Conservation (phyloP, 2,113 vertebrate genomes). For the Athene cunicularia region DNA sequence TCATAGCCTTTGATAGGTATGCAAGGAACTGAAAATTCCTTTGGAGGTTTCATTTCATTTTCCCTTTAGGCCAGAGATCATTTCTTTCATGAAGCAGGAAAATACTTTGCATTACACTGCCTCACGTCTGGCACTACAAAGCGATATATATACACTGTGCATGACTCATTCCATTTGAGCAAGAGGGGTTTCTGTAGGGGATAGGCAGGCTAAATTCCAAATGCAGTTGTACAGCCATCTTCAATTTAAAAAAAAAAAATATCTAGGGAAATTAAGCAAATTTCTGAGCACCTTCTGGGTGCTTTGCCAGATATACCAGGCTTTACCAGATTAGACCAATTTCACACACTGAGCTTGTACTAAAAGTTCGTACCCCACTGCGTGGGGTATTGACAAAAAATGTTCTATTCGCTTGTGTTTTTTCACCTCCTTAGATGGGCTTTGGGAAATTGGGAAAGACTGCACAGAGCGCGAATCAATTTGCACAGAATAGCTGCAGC, state of each 20-base stretch:
- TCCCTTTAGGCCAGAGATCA: slow-evolving; percentile 32
- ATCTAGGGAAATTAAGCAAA: neutral
- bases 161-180: neutral
- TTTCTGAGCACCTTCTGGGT: neutral
- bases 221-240: neutral
- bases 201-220: neutral
- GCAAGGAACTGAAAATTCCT: neutral
- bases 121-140: neutral
- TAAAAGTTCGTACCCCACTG: too few relatives aligned
- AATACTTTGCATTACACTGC: neutral
- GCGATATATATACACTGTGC: neutral
- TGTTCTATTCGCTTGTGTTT: neutral
- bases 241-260: neutral
- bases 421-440: neutral
- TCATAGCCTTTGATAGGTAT: slow-evolving; percentile 28
- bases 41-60: slow-evolving; percentile 39
- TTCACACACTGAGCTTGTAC: neutral
- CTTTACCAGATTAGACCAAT: neutral
- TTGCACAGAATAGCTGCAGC: neutral
- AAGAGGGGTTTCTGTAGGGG: neutral
- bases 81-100: slow-evolving; percentile 45
- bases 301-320: neutral
- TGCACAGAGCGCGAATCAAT: neutral
- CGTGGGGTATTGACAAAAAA: neutral
- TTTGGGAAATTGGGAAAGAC: neutral